Evolutionary conservation across 37 sponge, comb jelly and placozoan genomes (phyloP).

Genomic region (Beroe ovata): DNA sequence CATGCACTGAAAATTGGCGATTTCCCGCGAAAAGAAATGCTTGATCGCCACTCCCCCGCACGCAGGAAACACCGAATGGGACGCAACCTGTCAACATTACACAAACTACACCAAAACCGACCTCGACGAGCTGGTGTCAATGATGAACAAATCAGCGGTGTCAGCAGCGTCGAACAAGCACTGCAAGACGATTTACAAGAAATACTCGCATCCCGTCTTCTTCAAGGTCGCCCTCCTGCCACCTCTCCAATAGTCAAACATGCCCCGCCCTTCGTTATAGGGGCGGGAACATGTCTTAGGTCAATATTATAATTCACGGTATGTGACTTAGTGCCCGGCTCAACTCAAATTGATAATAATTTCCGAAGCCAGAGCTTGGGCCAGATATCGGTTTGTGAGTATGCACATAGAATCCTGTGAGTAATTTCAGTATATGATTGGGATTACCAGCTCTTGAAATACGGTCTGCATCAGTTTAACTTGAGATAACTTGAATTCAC

Average conservation of each 20-base stretch:
- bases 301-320: no score
- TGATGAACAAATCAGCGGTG: constrained; percentile 71
- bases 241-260: constrained; percentile 50
- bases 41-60: neutral
- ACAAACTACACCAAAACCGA: constrained; percentile 74
- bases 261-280: no score
- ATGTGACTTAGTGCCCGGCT: no score
- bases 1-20: neutral
- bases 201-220: constrained; percentile 84
- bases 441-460: no score
- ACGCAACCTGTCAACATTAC: constrained; percentile 84
- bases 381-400: no score
- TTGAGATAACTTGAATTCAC: neutral
- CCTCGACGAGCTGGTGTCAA: constrained; percentile 77
- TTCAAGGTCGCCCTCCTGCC: constrained; percentile 66
- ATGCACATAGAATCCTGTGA: neutral
- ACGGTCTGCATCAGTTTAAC: no score
- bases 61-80: constrained; percentile 68
- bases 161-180: constrained; percentile 58
- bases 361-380: no score
- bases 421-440: neutral
- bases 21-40: neutral
- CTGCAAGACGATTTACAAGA: constrained; percentile 80
- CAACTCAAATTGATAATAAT: no score
- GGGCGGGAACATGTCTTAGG: no score